Base-by-base conservation (phyloP, 2,113 vertebrate genomes). In the Zosterops pallidus region DNA sequence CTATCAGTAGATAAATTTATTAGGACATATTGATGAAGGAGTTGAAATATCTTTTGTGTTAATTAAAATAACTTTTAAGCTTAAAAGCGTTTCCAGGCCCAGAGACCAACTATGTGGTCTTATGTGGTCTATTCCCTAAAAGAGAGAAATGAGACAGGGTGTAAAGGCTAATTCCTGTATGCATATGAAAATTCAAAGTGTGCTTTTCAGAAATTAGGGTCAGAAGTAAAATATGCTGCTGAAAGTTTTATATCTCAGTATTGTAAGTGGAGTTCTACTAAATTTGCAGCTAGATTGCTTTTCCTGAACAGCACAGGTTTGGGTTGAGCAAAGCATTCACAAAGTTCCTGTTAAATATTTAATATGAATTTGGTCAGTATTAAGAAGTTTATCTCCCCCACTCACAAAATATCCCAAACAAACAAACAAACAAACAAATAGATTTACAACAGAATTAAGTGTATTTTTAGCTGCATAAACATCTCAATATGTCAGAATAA, bases 371-470 rank as follows among this genome's bases (percentile, higher is more conserved):
- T 69, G 11, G 3, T 44, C 7, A 29, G 10, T 65, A 25, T 70
- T 62, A 77, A 50, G 52, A 82, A 37, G 18, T 33, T 12, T 60
- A 2, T 31, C 9, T 67, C 5, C 16, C 39, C 16, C 7, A 22
- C 14, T 81, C 9, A 25, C 18, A 37, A 44, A 59, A 33, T 16
- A 0, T 0, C 2, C 20, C 22, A 37, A 52, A 14, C 6, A 46
- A 44, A 59, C 9, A 35, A 47, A 39, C 39, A 39, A 39, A 39
- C 39, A 39, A 39, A 39, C 39, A 39, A 39, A 39, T 12, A 39
- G 14, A 22, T 83, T 39, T 89, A 25, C 5, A 28, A 28, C 10
- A 69, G n/a, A 83, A 57, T 71, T 14, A 55, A 64, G 7, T 4
- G 0, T 35, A 28, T 68, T 49, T 91, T 20, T 31, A 69, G 10